Evolutionary conservation across 2,113 vertebrate species (phyloP).

Genomic region (Austrofundulus limnaeus): DNA sequence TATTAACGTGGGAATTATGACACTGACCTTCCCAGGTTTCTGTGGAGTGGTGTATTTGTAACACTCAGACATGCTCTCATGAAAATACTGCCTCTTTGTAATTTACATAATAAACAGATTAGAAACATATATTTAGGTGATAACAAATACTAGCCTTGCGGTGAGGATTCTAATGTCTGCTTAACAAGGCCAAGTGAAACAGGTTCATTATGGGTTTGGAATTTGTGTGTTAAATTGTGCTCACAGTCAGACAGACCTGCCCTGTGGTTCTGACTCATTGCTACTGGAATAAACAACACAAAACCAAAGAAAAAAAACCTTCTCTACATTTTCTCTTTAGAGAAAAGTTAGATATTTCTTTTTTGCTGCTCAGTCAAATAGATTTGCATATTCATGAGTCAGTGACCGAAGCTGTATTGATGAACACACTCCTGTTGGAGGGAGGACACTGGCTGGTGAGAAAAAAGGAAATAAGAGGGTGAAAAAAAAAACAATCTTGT

Average conservation of each 20-base stretch:
- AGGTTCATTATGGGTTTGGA: slow-evolving; percentile 44
- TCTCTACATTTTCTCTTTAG: slow-evolving; percentile 27
- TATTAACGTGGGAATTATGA: slow-evolving; percentile 29
- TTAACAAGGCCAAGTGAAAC: slow-evolving; percentile 39
- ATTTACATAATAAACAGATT: slow-evolving; percentile 48
- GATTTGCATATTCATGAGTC: slow-evolving; percentile 74
- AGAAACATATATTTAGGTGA: slow-evolving; percentile 38
- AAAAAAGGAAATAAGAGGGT: slow-evolving; percentile 2
- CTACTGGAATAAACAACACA: neutral
- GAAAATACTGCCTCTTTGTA: slow-evolving; percentile 25
- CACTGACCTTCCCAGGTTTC: slow-evolving; percentile 26
- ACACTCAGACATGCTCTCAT: slow-evolving; percentile 22
- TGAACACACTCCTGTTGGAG: slow-evolving; percentile 54
- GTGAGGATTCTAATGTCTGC: slow-evolving; percentile 29
- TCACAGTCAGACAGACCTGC: slow-evolving; percentile 29
- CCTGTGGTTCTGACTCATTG: slow-evolving; percentile 36
- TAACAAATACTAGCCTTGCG: slow-evolving; percentile 41
- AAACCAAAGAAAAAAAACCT: neutral
- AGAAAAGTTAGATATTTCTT: slow-evolving; percentile 32
- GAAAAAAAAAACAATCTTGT: slow-evolving; percentile 46
- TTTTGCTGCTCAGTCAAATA: slow-evolving; percentile 41
- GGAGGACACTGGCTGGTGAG: slow-evolving; percentile 40
- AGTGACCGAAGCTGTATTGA: slow-evolving; percentile 66
- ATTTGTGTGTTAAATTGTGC: slow-evolving; percentile 31
- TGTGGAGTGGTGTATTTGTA: slow-evolving; percentile 34